A percentile compares a stretch with the other conserved stretches of the same genome.
Evolutionary conservation across 2,113 vertebrate genomes (phyloP).

Genomic region (Amphiprion ocellaris): DNA sequence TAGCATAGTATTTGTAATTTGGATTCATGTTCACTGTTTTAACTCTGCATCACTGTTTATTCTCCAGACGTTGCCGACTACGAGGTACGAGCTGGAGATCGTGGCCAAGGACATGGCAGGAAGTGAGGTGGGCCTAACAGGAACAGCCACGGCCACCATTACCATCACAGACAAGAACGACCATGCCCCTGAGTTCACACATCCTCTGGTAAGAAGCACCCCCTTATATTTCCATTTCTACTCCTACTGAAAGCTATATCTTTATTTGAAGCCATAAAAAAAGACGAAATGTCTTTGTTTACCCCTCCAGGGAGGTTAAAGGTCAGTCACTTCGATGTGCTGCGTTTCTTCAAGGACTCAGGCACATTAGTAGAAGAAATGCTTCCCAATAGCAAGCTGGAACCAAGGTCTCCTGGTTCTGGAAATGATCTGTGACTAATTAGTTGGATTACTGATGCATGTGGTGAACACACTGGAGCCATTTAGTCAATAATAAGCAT

Average conservation of each 20-base stretch:
- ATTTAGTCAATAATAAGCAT: neutral
- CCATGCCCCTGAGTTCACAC: constrained; percentile 96
- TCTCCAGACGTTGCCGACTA: constrained; percentile 92
- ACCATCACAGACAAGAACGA: constrained; percentile 98
- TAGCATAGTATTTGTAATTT: no score
- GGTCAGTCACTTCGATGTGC: constrained; percentile 15
- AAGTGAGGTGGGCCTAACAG: constrained; percentile 93
- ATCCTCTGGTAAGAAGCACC: constrained; percentile 90
- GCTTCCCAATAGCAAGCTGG: neutral
- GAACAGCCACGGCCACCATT: constrained; percentile 95
- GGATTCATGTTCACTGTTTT: neutral
- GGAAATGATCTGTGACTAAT: neutral
- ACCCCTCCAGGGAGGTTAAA: constrained; percentile 21
- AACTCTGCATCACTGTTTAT: constrained; percentile 1
- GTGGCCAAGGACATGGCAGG: constrained; percentile 98
- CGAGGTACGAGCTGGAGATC: constrained; percentile 94
- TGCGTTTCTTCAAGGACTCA: constrained; percentile 1
- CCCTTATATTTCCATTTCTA: neutral
- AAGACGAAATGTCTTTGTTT: constrained; percentile 12
- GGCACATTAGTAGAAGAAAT: neutral
- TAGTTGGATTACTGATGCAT: neutral
- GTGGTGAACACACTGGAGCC: neutral
- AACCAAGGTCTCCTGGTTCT: neutral
- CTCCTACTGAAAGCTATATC: neutral
- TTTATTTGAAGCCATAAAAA: neutral